Conservation (phyloP, 2,113 vertebrate species). For the Tetrao urogallus region DNA sequence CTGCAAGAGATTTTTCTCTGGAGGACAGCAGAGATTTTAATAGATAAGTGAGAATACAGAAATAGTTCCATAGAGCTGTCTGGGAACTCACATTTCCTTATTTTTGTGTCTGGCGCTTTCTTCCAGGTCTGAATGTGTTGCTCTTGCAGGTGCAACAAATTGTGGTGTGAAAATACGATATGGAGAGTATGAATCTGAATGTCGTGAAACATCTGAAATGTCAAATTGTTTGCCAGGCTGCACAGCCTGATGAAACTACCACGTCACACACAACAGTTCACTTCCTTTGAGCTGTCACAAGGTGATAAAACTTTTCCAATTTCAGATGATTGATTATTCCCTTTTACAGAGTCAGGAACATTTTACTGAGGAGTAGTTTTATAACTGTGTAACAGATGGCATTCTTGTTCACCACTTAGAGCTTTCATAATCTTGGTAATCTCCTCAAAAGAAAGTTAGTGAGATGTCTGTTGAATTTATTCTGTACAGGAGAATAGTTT, state of each 20-base stretch:
- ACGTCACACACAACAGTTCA: not conserved
- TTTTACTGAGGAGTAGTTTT: not conserved
- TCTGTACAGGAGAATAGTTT: not conserved
- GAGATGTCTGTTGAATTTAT: not conserved
- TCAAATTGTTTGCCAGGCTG: not conserved
- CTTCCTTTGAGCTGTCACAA: not conserved
- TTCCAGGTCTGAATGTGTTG: not conserved
- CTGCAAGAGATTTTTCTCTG: not conserved
- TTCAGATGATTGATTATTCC: not conserved
- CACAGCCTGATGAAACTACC: not conserved
- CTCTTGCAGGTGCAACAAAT: not conserved
- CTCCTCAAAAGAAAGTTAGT: not conserved
- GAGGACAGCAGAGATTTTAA: not conserved
- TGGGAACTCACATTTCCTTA: not conserved
- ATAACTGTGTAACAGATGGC: not conserved
- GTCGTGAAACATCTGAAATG: not conserved
- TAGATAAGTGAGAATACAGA: not conserved
- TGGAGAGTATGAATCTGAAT: not conserved
- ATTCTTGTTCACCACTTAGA: not conserved
- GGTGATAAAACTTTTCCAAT: not conserved
- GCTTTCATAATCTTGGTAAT: not conserved
- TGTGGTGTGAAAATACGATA: not conserved
- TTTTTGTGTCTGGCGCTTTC: not conserved
- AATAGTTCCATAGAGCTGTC: not conserved
- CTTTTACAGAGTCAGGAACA: not conserved